Evolutionary conservation across 2,888 invertebrate species (phyloP).

Genomic region (Dicycla oo): DNA sequence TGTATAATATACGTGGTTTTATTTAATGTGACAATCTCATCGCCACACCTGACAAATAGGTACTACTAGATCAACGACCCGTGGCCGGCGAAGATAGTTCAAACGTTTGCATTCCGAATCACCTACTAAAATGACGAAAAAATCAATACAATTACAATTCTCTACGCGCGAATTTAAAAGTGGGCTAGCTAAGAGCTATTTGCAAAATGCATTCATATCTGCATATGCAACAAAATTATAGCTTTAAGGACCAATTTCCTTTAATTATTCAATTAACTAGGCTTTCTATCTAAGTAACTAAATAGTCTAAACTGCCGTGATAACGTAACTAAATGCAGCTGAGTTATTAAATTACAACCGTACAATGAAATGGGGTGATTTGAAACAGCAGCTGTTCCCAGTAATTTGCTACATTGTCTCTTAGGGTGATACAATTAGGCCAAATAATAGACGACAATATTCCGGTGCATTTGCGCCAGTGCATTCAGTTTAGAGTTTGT

Average conservation of each 20-base stretch:
- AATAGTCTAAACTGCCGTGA: background rate
- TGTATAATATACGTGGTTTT: background rate
- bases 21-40: background rate
- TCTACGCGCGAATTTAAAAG: too few species aligned
- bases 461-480: slow-evolving; percentile 26
- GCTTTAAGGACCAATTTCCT: too few species aligned
- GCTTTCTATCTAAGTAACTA: background rate
- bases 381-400: slow-evolving; percentile 23
- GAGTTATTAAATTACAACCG: slow-evolving; percentile 16
- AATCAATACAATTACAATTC: background rate
- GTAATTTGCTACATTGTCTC: slow-evolving; percentile 32
- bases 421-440: slow-evolving; percentile 30
- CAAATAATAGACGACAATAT: slow-evolving; percentile 30
- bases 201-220: background rate
- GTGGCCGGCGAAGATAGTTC: background rate
- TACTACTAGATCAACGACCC: background rate
- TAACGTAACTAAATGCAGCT: slow-evolving; percentile 18
- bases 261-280: background rate
- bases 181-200: background rate
- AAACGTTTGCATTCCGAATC: background rate
- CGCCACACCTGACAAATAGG: background rate
- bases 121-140: background rate
- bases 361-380: slow-evolving; percentile 20
- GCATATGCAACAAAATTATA: background rate
- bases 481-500: background rate